Evolutionary conservation across 2,113 vertebrate species (phyloP), one percentile per base, ranked within the genome.

Genomic region (Alligator mississippiensis): DNA sequence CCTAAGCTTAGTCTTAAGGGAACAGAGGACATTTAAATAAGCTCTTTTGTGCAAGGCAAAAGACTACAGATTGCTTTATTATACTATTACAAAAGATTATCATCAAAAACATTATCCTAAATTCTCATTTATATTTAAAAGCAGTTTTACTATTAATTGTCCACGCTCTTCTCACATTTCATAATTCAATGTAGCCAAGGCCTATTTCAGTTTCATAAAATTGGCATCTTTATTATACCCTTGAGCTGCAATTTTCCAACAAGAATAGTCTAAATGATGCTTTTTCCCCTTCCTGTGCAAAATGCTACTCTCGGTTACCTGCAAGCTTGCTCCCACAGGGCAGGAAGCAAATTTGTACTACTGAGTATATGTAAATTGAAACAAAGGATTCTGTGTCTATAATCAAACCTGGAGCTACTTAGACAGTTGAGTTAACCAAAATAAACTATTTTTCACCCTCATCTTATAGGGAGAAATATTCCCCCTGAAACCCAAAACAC

Each of bases 61-160:
- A 77, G 17, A 70, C 6, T 19, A 89, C 0, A 3, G 81, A 89
- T 87, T 38, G 28, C 85, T 85, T 97, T 85, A 89, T 85, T 84
- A 19, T 90, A 83, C 88, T 86, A 93, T 96, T 93, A 95, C 83
- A 76, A 55, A 89, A 93, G 87, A 96, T 92, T 95, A 95, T 90
- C 86, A 96, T 90, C 80, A 86, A 96, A 96, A 97, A 94, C 85
- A 93, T 96, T 96, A 96, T 92, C 94, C 74, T 91, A 95, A 95
- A 90, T 21, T 89, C 96, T 97, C 96, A 97, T 96, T 94, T 97
- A 95, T 94, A 96, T 95, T 97, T 97, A 86, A 97, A 79, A 94
- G 90, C 84, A 96, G 90, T 83, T 95, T 93, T 90, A 76, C 92
- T 93, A 96, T 95, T 97, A 97, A 98, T 96, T 96, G 85, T 88